Percentiles rank a stretch among this genome's conserved stretches.
Conservation (phyloP, 2,888 invertebrate genomes). For the Meandrusa payeni region DNA sequence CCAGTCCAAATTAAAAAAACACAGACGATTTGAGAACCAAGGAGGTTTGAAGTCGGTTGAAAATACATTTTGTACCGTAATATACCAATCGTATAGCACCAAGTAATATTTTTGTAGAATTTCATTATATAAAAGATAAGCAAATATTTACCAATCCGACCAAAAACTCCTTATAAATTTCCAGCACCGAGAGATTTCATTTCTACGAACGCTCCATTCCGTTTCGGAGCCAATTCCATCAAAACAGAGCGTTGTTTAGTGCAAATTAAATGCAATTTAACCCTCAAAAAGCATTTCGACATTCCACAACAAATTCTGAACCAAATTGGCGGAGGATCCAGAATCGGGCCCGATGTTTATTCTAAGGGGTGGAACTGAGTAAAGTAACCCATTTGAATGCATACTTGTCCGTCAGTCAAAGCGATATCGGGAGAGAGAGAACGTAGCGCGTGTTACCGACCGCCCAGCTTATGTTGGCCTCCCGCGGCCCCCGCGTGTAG, state of each 20-base stretch:
- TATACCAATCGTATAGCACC: too few relatives aligned
- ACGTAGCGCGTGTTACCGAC: conserved; percentile 58
- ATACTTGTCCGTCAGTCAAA: conserved; percentile 87
- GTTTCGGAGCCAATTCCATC: conserved; percentile 41
- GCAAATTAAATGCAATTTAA: conserved; percentile 78
- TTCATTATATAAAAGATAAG: too few relatives aligned
- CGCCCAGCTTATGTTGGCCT: conserved; percentile 42
- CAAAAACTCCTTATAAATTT: conserved; percentile 25
- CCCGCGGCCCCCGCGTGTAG: conserved; percentile 34
- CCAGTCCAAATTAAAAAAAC: too few relatives aligned
- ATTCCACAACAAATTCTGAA: conserved; percentile 77
- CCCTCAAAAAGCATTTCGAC: conserved; percentile 73
- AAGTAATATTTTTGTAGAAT: too few relatives aligned
- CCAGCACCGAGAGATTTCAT: conserved; percentile 28
- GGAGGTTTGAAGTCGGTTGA: too few relatives aligned
- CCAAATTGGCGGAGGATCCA: conserved; percentile 72
- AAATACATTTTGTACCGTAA: too few relatives aligned
- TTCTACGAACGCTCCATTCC: conserved; percentile 31
- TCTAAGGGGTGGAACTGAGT: conserved; percentile 63
- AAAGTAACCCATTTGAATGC: conserved; percentile 88
- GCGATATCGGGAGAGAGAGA: conserved; percentile 77
- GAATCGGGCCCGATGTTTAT: conserved; percentile 63
- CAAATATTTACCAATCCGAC: conserved; percentile 9
- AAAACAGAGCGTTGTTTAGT: conserved; percentile 70
- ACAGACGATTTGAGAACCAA: too few relatives aligned